phyloP scores from a whole-genome alignment of 2,797 vertebrate species.

The Phrynocephalus forsythii region DNA sequence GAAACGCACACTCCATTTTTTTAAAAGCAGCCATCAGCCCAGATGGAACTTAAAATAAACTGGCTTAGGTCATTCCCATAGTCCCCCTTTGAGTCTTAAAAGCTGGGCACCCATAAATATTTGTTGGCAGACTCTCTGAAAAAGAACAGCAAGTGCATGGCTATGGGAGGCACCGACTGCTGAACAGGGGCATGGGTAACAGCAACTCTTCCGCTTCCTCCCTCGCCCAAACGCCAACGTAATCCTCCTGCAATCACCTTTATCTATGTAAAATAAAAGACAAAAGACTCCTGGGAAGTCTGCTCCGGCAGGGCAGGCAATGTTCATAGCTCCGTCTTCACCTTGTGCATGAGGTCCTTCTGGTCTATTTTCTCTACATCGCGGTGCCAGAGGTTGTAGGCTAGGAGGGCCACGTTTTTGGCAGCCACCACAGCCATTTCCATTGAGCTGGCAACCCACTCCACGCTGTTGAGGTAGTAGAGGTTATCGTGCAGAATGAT shows the following conservation, averaged over 20 bases:
- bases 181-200: constrained; percentile 36
- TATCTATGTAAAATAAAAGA: constrained; percentile 43
- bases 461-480: constrained; percentile 93
- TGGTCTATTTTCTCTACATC: constrained; percentile 95
- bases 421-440: constrained; percentile 94
- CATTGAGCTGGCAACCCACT: constrained; percentile 95
- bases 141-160: neutral
- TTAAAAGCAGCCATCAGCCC: neutral
- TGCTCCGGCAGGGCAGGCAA: neutral
- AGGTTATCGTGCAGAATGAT: constrained; percentile 90
- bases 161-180: neutral
- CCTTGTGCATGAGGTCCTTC: constrained; percentile 95
- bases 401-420: constrained; percentile 95
- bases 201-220: constrained; percentile 13
- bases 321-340: constrained; percentile 94
- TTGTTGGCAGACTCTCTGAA: neutral
- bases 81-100: neutral
- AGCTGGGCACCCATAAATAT: neutral
- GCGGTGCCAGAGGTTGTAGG: constrained; percentile 94
- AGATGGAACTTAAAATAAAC: neutral
- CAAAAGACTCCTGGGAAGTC: neutral
- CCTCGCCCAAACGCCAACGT: constrained; percentile 35
- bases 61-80: neutral
- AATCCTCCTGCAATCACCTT: constrained; percentile 47
- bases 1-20: neutral